Conservation (phyloP, 1,140 invertebrate genomes). For the Trypoxylus dichotomus region DNA sequence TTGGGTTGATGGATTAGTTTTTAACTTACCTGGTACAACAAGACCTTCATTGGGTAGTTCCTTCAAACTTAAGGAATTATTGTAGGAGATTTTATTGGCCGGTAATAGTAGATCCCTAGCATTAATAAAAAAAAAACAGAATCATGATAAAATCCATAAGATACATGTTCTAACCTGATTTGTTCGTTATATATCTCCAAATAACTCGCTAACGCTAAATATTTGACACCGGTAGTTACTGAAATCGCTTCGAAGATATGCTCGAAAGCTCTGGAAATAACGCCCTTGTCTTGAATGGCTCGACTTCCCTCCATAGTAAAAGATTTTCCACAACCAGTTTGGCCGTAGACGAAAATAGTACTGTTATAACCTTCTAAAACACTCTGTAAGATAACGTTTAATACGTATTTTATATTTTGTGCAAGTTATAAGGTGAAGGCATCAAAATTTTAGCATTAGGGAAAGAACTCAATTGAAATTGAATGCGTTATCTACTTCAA, state of each 20-base stretch:
- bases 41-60: constrained; percentile 81
- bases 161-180: constrained; percentile 29
- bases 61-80: constrained; percentile 67
- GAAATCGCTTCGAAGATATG: constrained; percentile 93
- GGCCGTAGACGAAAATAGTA: constrained; percentile 95
- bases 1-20: too few relatives aligned
- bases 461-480: too few relatives aligned
- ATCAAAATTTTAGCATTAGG: constrained; percentile 87
- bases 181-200: constrained; percentile 96
- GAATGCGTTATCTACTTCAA: too few relatives aligned
- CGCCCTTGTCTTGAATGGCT: constrained; percentile 63
- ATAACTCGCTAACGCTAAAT: constrained; percentile 83
- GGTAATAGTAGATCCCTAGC: constrained; percentile 48
- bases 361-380: constrained; percentile 95
- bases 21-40: constrained; percentile 68
- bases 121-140: constrained; percentile 21
- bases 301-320: constrained; percentile 74
- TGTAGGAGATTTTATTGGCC: constrained; percentile 45
- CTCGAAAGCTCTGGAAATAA: constrained; percentile 94
- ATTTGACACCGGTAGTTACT: constrained; percentile 74
- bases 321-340: constrained; percentile 96
- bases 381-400: constrained; percentile 59
- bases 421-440: constrained; percentile 78
- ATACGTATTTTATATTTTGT: too few relatives aligned
- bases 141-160: not conserved